Evolutionary conservation across 2,888 invertebrate genomes (phyloP), one percentile per base, ranked within the genome.

Genomic region (Tromatobia lineatoria): DNA sequence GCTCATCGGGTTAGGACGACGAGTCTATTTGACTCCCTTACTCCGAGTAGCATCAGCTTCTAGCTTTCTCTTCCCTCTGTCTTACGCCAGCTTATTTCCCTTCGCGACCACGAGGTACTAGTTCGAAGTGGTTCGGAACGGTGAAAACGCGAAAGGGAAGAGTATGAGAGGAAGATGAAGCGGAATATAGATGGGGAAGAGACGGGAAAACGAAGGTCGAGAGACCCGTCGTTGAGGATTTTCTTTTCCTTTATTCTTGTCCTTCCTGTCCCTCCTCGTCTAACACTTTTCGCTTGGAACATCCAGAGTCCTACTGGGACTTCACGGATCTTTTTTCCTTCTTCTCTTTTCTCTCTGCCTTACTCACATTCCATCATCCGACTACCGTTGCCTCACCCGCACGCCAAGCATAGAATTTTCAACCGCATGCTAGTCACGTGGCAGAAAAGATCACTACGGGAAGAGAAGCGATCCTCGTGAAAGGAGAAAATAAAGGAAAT

Each of bases 381-480:
- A 61, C 77, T 74, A 23, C 70, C 47, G 50, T 38, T 38, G 75
- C 66, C 67, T 54, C 75, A 29, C 67, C 54, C 57, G 47, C 54
- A 54, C 54, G 38, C 70, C 73, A 61, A 80, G 59, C 20, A 25
- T 18, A 25, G 29, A 20, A 11, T n/a, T 29, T 29, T 38, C 4
- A 34, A 38, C 34, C 78, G 85, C 83, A 88, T 88, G 86, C 86
- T 61, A 83, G 88, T 87, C 88, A 87, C 86, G 88, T 85, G 88
- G 82, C 80, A 75, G 86, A 75, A 82, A 86, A 85, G 84, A 87
- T 83, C 85, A 85, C 82, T 85, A 76, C 74, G 81, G 66, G 76
- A 76, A 83, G 75, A 70, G 75, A 82, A 83, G 77, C 81, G 86
- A 85, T 85, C 83, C 83, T 81, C 76, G 81, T 76, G 71, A 81